These are phyloP conservation scores for Myotis lucifugus DNA, from an alignment of 2,113 vertebrate genomes.

Conservation along the genomic window DNA sequence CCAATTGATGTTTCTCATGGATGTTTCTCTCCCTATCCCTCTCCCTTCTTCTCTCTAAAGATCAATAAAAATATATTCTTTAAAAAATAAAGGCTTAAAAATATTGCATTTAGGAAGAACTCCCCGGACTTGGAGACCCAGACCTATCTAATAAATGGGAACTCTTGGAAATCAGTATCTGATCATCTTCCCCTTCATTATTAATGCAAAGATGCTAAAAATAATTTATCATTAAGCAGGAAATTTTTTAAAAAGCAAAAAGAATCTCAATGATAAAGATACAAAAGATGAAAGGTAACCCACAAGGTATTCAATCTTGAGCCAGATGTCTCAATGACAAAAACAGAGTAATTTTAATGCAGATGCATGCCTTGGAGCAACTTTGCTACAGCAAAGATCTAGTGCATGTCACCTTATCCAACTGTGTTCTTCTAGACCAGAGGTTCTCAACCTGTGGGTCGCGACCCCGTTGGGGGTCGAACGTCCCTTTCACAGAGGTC, in stretches of 20 bases:
- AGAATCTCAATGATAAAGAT: neutral
- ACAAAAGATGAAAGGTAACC: neutral
- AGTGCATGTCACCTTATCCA: neutral
- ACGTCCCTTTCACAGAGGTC: too few relatives aligned
- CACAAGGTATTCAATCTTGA: neutral
- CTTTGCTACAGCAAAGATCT: neutral
- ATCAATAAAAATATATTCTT: too few relatives aligned
- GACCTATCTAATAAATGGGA: neutral
- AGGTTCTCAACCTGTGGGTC: too few relatives aligned
- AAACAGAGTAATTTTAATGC: neutral
- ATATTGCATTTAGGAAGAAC: neutral
- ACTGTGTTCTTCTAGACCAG: neutral
- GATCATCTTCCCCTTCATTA: neutral
- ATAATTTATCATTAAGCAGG: conserved; percentile 15
- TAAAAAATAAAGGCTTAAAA: too few relatives aligned
- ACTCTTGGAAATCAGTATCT: neutral
- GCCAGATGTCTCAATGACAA: neutral
- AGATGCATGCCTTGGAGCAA: neutral
- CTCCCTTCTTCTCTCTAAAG: too few relatives aligned
- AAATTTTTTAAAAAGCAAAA: conserved; percentile 13
- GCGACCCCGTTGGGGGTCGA: too few relatives aligned
- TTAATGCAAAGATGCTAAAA: neutral
- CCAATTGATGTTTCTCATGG: too few relatives aligned
- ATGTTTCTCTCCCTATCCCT: too few relatives aligned
- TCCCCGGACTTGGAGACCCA: neutral